Conservation (phyloP, 2,888 invertebrate species). For the Eustalomyia histrio region DNA sequence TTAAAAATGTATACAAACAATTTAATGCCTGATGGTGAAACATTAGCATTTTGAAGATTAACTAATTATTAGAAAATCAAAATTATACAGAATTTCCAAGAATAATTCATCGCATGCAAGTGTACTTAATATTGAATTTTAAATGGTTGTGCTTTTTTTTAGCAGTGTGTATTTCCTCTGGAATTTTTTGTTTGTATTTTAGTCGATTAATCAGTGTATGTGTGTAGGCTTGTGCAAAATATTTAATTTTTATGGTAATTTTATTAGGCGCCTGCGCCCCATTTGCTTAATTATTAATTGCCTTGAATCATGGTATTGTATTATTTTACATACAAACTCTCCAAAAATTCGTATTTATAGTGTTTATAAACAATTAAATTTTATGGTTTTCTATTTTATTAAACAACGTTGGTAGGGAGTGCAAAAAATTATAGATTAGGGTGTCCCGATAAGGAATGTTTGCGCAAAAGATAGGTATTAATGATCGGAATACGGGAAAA, state of each 20-base stretch:
- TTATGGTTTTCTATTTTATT: conserved; percentile 29
- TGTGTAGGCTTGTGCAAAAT: not conserved
- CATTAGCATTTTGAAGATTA: too few relatives aligned
- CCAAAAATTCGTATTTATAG: conserved; percentile 17
- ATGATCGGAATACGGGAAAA: too few relatives aligned
- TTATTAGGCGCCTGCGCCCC: conserved; percentile 61
- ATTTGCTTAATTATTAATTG: conserved; percentile 48
- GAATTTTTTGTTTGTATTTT: not conserved
- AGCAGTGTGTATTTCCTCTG: not conserved
- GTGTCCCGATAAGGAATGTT: too few relatives aligned
- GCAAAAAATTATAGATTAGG: too few relatives aligned
- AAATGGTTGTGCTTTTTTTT: not conserved
- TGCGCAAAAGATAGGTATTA: too few relatives aligned
- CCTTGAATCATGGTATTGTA: conserved; percentile 30
- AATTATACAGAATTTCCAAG: too few relatives aligned
- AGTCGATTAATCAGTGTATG: not conserved
- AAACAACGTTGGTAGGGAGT: not conserved
- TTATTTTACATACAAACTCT: conserved; percentile 3
- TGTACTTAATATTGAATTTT: too few relatives aligned
- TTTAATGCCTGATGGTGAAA: too few relatives aligned
- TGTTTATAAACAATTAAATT: conserved; percentile 43
- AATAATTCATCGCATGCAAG: too few relatives aligned
- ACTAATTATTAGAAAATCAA: too few relatives aligned
- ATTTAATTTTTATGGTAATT: conserved; percentile 48
- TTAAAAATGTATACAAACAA: too few relatives aligned